Evolutionary conservation across 2,113 vertebrate species (phyloP), one percentile per base, ranked within the genome.

Genomic region (Felis chaus): DNA sequence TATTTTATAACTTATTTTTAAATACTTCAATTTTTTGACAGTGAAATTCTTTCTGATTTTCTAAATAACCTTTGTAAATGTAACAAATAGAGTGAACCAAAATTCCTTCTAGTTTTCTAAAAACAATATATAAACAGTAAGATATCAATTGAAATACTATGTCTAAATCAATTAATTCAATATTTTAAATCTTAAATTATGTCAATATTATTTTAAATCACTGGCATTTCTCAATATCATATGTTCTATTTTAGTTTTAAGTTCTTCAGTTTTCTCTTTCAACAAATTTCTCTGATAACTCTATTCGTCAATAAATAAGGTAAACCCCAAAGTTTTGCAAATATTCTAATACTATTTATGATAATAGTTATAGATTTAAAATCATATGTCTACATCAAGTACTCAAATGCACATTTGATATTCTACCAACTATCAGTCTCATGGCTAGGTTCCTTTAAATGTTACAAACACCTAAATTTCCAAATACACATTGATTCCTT

Each of bases 121-220:
- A 71, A 92, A 78, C 3, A 65, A 27, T 25, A 4, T 48, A 25
- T 57, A n/a, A 57, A 61, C 21, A 85, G 10, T 85, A 89, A 82
- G 21, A 33, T 74, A 63, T 50, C 53, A 79, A 76, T 2, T 57
- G 83, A 83, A 71, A 96, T 65, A 25, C 6, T 68, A 14, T 66
- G 12, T 7, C 11, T 95, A 66, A 63, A 45, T 65, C 21, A 53
- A 55, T 55, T 50, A 57, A 48, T 94, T 88, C 11, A 4, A 23
- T 66, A 39, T 91, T 86, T 92, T 69, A 94, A 73, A 73, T 89
- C 39, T 87, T 9, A 48, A 93, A 61, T 90, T 87, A 71, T 86
- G 50, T 78, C 57, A 4, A 3, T 48, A 31, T 50, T 14, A 66
- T 91, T 90, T 6, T 80, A 73, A 81, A 84, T 93, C 6, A n/a